Evolutionary conservation across 2,888 invertebrate genomes (phyloP), one percentile per base, ranked within the genome.

Genomic region (Ariolimax columbianus): DNA sequence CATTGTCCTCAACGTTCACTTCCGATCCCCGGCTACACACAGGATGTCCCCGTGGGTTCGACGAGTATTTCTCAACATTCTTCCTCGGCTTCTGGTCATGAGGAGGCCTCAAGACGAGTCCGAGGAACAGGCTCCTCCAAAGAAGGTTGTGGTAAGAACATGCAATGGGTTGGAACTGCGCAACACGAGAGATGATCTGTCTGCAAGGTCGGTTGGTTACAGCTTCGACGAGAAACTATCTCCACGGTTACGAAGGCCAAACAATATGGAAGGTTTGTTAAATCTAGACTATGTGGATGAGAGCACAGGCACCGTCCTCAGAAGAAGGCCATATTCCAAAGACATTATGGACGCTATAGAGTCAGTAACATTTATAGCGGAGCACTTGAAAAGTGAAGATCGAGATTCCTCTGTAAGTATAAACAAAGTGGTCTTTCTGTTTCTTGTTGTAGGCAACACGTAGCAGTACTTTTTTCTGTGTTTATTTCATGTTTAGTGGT

Each of bases 11-110:
- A 94, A 94, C 89, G 94, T 94, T n/a, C 94, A 94, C 95, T 99
- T 99, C 95, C 97, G 99, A 81, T 98, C 98, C 82, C 99, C 99
- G 72, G 98, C 99, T 95, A 99, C 99, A 79, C 99, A 99, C 95
- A 97, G 96, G 92, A 99, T 99, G 99, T 97, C 99, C 87, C 98
- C 98, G 17, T 99, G 99, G 99, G 98, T 99, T 87, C 97, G 98
- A 93, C 95, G 97, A 89, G 97, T 99, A 85, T 98, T 99, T 95
- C 97, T 98, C 90, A 98, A 98, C 95, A 97, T 98, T 92, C 95
- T 99, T 90, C 99, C 99, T 26, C 96, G 98, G 91, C 95, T 99
- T 91, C 95, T 98, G 87, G 97, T 98, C 91, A 98, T 98, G 97
- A 96, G 97, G 92, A 95, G 98, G 92, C 98, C 98, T 26, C 91